A percentile compares a stretch with the other conserved stretches of the same genome.
Evolutionary conservation across 35 echinoderm and acorn worm species (phyloP).

Genomic region (Strongylocentrotus purpuratus): DNA sequence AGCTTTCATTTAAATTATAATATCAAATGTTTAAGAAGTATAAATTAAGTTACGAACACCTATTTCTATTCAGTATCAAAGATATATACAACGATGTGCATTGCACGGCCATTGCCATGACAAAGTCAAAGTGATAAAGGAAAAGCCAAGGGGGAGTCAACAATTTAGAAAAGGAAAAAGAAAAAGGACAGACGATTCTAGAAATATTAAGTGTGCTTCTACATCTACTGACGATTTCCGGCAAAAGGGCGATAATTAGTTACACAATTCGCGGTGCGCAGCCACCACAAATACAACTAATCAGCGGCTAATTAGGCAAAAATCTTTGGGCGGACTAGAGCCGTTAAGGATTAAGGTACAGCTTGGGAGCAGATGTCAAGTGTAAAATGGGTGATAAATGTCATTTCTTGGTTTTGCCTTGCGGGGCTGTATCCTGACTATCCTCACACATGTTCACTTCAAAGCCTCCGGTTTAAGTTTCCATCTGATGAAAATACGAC

Average conservation of each 20-base stretch:
- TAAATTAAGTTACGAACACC: too few relatives aligned
- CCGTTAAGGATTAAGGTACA: background rate
- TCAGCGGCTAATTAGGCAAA: background rate
- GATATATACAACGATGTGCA: too few relatives aligned
- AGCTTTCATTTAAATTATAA: too few relatives aligned
- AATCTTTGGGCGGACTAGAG: background rate
- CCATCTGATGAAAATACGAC: background rate
- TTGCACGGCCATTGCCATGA: too few relatives aligned
- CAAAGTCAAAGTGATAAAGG: too few relatives aligned
- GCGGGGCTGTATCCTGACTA: background rate
- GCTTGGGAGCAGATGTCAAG: background rate
- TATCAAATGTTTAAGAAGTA: too few relatives aligned
- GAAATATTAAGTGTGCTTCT: background rate
- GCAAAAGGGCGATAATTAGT: background rate
- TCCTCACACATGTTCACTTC: constrained; percentile 3
- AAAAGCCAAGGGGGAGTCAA: too few relatives aligned
- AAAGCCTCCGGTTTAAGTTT: background rate
- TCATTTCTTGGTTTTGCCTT: background rate
- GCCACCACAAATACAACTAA: background rate
- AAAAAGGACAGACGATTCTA: background rate
- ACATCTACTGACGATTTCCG: background rate
- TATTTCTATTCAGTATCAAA: too few relatives aligned
- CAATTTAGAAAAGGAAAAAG: background rate
- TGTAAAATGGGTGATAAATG: constrained; percentile 5
- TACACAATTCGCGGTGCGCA: background rate